phyloP scores from a whole-genome alignment of 1,140 invertebrate genomes.

The Paracyclopina nana region DNA sequence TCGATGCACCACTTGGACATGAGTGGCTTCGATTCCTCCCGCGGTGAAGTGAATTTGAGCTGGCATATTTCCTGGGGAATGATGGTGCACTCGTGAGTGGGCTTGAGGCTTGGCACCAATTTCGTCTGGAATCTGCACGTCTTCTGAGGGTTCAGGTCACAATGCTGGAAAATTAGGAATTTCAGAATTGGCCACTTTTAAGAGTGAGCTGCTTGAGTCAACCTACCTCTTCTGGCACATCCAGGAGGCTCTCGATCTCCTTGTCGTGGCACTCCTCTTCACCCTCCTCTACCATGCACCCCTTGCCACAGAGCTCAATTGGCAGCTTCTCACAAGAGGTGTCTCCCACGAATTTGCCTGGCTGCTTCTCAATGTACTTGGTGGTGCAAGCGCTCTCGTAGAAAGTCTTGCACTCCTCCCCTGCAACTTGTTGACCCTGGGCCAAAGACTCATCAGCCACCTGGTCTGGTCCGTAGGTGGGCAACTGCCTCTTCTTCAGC shows the following conservation, averaged over 20 bases:
- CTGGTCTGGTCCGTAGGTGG: background rate
- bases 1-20: slow-evolving; percentile 15
- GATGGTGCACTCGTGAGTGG: slow-evolving; percentile 13
- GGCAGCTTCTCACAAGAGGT: slow-evolving; percentile 15
- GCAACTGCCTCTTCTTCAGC: background rate
- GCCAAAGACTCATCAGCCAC: background rate
- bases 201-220: too few relatives aligned
- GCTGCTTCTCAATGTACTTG: slow-evolving; percentile 5
- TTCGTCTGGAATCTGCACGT: slow-evolving; percentile 11
- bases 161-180: background rate
- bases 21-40: slow-evolving; percentile 7
- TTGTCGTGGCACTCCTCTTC: slow-evolving; percentile 15
- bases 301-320: slow-evolving; percentile 9
- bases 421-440: background rate
- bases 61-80: slow-evolving; percentile 12
- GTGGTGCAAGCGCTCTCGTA: slow-evolving; percentile 15
- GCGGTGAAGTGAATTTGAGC: slow-evolving; percentile 14
- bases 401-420: slow-evolving; percentile 11
- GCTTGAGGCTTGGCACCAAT: slow-evolving; percentile 15
- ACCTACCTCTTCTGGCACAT: slow-evolving; percentile 16
- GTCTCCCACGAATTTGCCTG: slow-evolving; percentile 17
- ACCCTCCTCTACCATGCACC: slow-evolving; percentile 10
- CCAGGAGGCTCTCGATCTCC: slow-evolving; percentile 8
- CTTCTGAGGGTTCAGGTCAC: slow-evolving; percentile 17
- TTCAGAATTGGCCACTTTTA: too few relatives aligned